phyloP scores from a whole-genome alignment of 2,113 vertebrate species.

The Anseranas semipalmata region DNA sequence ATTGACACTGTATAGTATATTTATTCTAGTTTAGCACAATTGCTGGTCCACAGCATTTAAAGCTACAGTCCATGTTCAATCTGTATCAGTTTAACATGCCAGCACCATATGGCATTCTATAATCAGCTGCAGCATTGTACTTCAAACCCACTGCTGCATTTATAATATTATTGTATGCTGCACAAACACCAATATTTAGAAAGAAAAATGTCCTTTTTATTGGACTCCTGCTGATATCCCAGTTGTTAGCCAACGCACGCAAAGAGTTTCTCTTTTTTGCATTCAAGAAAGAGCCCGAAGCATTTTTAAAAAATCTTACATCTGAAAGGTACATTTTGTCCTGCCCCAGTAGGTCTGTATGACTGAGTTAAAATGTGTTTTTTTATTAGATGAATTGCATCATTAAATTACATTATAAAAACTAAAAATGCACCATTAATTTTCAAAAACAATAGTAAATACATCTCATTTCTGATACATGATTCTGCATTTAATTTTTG shows the following conservation, averaged over 20 bases:
- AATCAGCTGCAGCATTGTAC: conserved; percentile 62
- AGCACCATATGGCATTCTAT: conserved; percentile 57
- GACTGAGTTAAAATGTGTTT: conserved; percentile 87
- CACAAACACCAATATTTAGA: conserved; percentile 61
- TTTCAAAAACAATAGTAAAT: conserved; percentile 98
- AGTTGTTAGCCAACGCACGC: conserved; percentile 51
- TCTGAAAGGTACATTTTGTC: conserved; percentile 83
- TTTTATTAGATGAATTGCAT: conserved; percentile 99
- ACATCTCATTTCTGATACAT: conserved; percentile 89
- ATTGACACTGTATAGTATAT: background rate
- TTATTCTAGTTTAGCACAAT: conserved; percentile 39
- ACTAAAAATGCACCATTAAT: conserved; percentile 99
- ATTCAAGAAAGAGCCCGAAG: conserved; percentile 25
- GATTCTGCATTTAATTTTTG: conserved; percentile 90
- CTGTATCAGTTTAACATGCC: conserved; percentile 59
- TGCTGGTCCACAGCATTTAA: background rate
- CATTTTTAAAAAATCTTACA: conserved; percentile 62
- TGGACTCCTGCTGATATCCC: conserved; percentile 68
- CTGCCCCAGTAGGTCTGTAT: conserved; percentile 87
- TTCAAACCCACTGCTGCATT: conserved; percentile 67
- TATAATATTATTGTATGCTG: conserved; percentile 44
- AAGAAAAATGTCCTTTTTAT: conserved; percentile 71
- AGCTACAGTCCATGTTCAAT: conserved; percentile 28
- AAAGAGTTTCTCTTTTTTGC: conserved; percentile 34
- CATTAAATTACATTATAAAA: conserved; percentile 99